Evolutionary conservation across 2,113 vertebrate genomes (phyloP).

Genomic region (Passer domesticus): DNA sequence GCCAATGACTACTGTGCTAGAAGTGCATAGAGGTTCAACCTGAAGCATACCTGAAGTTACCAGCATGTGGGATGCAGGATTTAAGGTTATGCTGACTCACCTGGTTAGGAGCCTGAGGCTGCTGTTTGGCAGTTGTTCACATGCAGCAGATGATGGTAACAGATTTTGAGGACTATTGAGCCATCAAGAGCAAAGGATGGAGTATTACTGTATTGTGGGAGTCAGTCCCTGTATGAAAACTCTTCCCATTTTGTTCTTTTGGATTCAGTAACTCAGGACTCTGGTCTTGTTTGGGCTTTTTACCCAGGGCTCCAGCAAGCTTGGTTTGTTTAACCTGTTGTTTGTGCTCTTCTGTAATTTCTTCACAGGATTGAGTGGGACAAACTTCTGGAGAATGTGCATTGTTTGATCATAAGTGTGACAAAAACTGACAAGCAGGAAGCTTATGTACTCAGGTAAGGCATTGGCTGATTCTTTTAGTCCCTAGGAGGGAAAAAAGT

Average conservation of each 20-base stretch:
- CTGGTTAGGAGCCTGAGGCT: background rate
- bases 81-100: background rate
- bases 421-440: constrained; percentile 99
- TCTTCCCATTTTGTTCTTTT: fast-evolving
- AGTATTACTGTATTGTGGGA: background rate
- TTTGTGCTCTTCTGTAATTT: background rate
- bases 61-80: background rate
- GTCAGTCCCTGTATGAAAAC: background rate
- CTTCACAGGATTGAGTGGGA: constrained; percentile 95
- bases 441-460: constrained; percentile 99
- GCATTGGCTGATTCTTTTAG: background rate
- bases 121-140: background rate
- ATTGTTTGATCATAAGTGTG: constrained; percentile 99
- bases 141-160: background rate
- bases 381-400: constrained; percentile 99
- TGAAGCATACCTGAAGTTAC: background rate
- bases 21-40: background rate
- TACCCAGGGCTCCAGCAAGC: background rate
- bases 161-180: background rate
- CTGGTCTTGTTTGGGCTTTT: background rate
- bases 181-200: background rate
- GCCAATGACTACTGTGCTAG: background rate
- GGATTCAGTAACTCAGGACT: background rate
- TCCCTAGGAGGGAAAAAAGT: background rate
- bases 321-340: background rate